Evolutionary conservation across 1,140 invertebrate species (phyloP).

Genomic region (Pollicipes pollicipes): DNA sequence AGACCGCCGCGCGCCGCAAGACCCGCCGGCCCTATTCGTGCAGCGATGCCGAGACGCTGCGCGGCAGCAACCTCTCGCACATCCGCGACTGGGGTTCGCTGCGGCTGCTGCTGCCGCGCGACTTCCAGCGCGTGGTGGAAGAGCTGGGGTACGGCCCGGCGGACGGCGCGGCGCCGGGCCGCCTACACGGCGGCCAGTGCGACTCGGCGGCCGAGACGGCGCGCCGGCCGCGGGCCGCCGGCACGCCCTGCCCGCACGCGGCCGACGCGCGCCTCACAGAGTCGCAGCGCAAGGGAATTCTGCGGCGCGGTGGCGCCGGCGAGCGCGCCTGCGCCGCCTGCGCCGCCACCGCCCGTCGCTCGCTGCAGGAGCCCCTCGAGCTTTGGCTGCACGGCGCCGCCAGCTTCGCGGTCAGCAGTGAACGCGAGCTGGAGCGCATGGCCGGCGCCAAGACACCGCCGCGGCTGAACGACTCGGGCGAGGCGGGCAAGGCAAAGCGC

Average conservation of each 20-base stretch:
- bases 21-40: slow-evolving; percentile 52
- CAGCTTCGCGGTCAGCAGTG: background rate
- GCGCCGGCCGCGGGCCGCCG: no score
- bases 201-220: background rate
- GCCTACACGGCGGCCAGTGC: background rate
- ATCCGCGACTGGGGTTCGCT: slow-evolving; percentile 80
- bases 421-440: background rate
- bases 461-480: background rate
- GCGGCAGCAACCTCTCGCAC: slow-evolving; percentile 53
- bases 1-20: slow-evolving; percentile 25
- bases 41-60: slow-evolving; percentile 59
- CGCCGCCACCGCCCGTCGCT: background rate
- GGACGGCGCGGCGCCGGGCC: background rate
- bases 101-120: slow-evolving; percentile 53
- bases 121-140: background rate
- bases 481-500: background rate
- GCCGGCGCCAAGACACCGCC: background rate
- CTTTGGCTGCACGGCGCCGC: background rate
- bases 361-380: background rate
- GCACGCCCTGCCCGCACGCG: background rate
- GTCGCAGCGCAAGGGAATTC: background rate
- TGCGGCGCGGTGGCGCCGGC: background rate
- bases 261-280: background rate
- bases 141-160: background rate
- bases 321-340: background rate